Evolutionary conservation across 2,888 invertebrate genomes (phyloP).

Genomic region (Danaus chrysippus): DNA sequence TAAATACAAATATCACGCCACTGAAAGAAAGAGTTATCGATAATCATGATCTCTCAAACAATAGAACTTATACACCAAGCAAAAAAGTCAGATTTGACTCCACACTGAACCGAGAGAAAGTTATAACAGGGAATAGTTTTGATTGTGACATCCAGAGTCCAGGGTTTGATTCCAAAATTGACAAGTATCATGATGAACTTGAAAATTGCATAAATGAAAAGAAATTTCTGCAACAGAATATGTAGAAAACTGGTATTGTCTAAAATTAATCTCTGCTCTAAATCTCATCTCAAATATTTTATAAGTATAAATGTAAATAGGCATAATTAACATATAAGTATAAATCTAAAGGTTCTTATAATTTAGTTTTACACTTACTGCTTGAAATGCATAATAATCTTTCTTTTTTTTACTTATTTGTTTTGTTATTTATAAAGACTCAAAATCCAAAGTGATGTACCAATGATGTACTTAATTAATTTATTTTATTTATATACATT

Average conservation of each 20-base stretch:
- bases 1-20: constrained; percentile 70
- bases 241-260: constrained; percentile 40
- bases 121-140: constrained; percentile 73
- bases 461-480: constrained; percentile 19
- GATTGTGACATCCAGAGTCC: constrained; percentile 67
- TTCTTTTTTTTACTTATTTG: neutral
- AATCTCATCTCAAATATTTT: too few species aligned
- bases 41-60: constrained; percentile 50
- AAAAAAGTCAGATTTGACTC: constrained; percentile 74
- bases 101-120: constrained; percentile 68
- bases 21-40: constrained; percentile 53
- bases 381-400: too few species aligned
- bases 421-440: neutral
- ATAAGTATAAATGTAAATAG: too few species aligned
- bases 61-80: constrained; percentile 57
- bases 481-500: constrained; percentile 2
- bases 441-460: constrained; percentile 11
- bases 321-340: too few species aligned
- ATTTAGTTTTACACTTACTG: too few species aligned
- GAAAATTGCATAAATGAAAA: constrained; percentile 75
- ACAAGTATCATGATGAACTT: constrained; percentile 72
- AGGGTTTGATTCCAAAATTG: constrained; percentile 68
- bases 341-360: too few species aligned
- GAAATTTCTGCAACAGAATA: constrained; percentile 70
- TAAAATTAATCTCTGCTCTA: neutral